These are phyloP conservation scores for Notamacropus eugenii DNA, from an alignment of 2,797 vertebrate genomes.

Conservation along the genomic window DNA sequence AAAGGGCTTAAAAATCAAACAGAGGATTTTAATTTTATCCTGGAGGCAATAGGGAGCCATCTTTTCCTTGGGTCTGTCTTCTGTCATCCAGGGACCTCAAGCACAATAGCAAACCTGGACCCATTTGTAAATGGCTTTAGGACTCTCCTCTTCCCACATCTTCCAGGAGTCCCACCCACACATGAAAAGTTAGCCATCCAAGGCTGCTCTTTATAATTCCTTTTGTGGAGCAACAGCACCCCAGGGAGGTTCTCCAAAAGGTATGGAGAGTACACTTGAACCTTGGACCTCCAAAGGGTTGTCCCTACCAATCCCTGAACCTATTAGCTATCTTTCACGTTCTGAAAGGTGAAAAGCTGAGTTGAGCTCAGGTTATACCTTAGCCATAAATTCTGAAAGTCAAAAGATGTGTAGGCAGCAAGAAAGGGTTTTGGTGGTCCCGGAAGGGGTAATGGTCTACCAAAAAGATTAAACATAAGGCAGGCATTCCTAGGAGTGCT, in stretches of 20 bases:
- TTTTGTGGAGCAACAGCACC: neutral
- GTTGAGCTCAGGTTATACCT: neutral
- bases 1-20: neutral
- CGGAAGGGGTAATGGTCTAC: neutral
- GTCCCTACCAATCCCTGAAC: neutral
- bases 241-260: neutral
- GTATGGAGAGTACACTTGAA: neutral
- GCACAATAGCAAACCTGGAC: neutral
- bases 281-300: neutral
- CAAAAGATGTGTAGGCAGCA: neutral
- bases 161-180: neutral
- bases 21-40: neutral
- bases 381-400: neutral
- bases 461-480: neutral
- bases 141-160: neutral
- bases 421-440: neutral
- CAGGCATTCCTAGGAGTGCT: constrained; percentile 8
- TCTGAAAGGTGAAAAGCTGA: neutral
- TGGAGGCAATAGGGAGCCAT: neutral
- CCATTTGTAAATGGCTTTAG: neutral
- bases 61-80: neutral
- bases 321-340: neutral
- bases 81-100: neutral
- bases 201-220: neutral
- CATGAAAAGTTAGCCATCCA: neutral